Evolutionary conservation across 2,113 vertebrate genomes (phyloP).

Genomic region (Balaenoptera acutorostrata): DNA sequence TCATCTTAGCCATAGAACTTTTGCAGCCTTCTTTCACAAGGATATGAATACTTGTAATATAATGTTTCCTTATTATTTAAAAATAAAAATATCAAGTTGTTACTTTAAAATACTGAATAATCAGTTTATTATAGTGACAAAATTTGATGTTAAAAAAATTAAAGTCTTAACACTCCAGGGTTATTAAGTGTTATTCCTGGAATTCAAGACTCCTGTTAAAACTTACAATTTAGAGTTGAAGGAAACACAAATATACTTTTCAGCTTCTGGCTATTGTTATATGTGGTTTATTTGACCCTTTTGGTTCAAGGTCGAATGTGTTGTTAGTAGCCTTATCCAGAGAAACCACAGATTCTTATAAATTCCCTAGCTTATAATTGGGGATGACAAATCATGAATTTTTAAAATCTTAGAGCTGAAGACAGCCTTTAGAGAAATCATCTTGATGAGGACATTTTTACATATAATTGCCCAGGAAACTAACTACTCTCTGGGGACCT

Average conservation of each 20-base stretch:
- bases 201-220: background rate
- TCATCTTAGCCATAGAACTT: background rate
- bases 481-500: constrained; percentile 49
- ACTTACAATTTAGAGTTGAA: background rate
- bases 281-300: background rate
- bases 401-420: constrained; percentile 39
- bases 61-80: background rate
- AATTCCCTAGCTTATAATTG: constrained; percentile 42
- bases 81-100: background rate
- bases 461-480: constrained; percentile 58
- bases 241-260: background rate
- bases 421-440: constrained; percentile 40
- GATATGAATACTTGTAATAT: background rate
- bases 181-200: background rate
- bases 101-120: background rate
- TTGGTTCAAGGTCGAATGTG: background rate
- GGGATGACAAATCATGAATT: constrained; percentile 48
- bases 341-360: constrained; percentile 21
- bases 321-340: background rate
- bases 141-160: background rate
- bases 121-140: background rate
- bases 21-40: background rate
- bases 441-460: constrained; percentile 61
- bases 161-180: background rate
- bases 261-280: background rate